Evolutionary conservation across 2,113 vertebrate species (phyloP).

Genomic region (Vulpes ferrilata): DNA sequence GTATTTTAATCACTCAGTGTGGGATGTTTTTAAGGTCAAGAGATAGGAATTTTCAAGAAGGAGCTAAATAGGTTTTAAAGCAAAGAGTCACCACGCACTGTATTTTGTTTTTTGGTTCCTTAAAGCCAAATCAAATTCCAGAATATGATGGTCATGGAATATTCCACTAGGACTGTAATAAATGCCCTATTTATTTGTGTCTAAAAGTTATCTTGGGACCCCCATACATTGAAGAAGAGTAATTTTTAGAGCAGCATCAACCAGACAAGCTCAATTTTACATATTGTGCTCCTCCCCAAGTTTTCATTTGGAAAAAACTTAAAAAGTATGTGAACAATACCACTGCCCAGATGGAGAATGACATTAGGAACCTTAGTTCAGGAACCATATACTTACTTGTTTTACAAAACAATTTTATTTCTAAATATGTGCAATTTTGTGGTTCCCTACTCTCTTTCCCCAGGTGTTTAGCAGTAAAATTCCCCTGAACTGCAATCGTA

Average conservation of each 20-base stretch:
- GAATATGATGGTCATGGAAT: not conserved
- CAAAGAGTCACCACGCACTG: not conserved
- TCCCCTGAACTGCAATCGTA: not conserved
- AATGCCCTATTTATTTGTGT: not conserved
- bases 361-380: not conserved
- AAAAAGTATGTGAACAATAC: not conserved
- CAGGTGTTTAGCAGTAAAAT: not conserved
- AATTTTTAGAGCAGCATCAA: not conserved
- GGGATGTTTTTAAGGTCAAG: conserved; percentile 27
- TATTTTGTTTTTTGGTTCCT: conserved; percentile 53
- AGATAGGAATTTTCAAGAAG: conserved; percentile 1
- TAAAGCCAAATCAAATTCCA: not conserved
- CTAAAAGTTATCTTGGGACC: not conserved
- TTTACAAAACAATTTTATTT: not conserved
- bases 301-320: not conserved
- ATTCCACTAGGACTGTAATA: not conserved
- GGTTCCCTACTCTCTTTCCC: not conserved
- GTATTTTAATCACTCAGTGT: not conserved
- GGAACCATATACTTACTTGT: not conserved
- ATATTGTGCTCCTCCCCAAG: not conserved
- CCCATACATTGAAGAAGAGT: not conserved
- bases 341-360: not conserved
- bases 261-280: not conserved
- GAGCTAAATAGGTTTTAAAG: not conserved
- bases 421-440: not conserved